Base-by-base conservation (phyloP, 1,140 invertebrate genomes). In the Paracyclopina nana region DNA sequence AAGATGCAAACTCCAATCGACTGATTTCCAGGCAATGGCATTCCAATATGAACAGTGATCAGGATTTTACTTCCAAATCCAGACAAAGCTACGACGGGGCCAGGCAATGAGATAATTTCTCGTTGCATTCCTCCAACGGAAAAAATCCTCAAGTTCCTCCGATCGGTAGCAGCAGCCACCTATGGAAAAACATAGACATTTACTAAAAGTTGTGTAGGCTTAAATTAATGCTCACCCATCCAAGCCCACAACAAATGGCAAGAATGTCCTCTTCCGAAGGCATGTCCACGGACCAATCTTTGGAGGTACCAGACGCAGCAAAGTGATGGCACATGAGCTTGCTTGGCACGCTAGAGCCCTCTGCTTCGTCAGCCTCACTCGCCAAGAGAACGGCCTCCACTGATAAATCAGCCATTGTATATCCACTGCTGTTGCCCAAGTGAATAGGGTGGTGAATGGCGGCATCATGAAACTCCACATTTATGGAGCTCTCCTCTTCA, bases 381-480 rank as follows among this genome's bases (percentile, higher is more conserved):
- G 82, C 84, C 42, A 96, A 63, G 0, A 79, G 75, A 4, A 92
- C 63, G 28, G 79, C 83, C 52, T 80, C 71, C 2, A 69, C 65
- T 18, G 83, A 86, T 38, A 97, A 60, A 38, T 79, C 77, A 22
- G 83, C 88, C 70, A 96, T 76, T 25, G 24, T 48, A 22, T 48
- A 29, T 25, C 14, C 22, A 29, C 22, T 11, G 6, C 77, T 65
- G 68, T 94, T 96, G 56, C 74, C 76, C 24, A 95, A 71, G 62
- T 91, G 81, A 59, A 95, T 76, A 5, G 81, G 74, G 65, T 91
- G 86, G 67, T 96, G 86, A 29, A 82, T 65, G n/a, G 75, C 72
- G 0, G 78, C 73, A 67, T 96, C 85, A 59, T 95, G 87, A 66
- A 96, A 97, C 61, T 94, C 86, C 8, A 95, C 79, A 63, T 94